Evolutionary conservation across 2,888 invertebrate species (phyloP), one percentile per base, ranked within the genome.

Genomic region (Scaeva pyrastri): DNA sequence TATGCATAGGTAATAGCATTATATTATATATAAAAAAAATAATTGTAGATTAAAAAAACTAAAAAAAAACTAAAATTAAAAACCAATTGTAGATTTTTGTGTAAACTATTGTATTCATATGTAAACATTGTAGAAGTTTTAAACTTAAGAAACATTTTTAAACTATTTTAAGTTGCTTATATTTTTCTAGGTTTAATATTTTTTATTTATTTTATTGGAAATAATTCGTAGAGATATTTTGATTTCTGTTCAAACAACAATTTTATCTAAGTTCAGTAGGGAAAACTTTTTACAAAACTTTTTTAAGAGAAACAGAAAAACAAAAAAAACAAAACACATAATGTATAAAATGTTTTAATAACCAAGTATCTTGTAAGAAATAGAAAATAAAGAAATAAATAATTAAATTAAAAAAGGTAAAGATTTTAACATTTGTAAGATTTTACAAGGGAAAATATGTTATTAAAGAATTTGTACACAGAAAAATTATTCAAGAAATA

Each of bases 101-200:
- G 86, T 86, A 86, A 81, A 86, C 86, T 86, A 86, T 71, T 86
- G 86, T 86, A 86, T 81, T 81, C 81, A 86, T 86, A 86, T 86
- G 86, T 86, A 86, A 86, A 86, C 86, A 86, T 58, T 55, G 77
- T 86, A 86, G 86, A 72, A 66, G 31, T 52, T 41, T 64, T 73
- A 60, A 50, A 66, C 45, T 36, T 58, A 73, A 73, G 56, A 52
- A 36, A 21, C 19, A 55, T 77, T 48, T 77, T 74, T 45, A n/a
- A 16, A 41, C 2, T 23, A 64, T 6, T 50, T 23, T 68, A 55
- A 19, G 26, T 81, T 81, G 23, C 8, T 41, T 11, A 64, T 11
- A 64, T 66, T 74, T n/a, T 26, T 12, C 10, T n/a, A 64, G 11
- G 41, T 66, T 21, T 52, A 77, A 16, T 64, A 2, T 55, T 68